Percentiles rank a stretch among this genome's conserved stretches.
Evolutionary conservation across 2,888 invertebrate genomes (phyloP).

Genomic region (Hipparchia sbordonii): DNA sequence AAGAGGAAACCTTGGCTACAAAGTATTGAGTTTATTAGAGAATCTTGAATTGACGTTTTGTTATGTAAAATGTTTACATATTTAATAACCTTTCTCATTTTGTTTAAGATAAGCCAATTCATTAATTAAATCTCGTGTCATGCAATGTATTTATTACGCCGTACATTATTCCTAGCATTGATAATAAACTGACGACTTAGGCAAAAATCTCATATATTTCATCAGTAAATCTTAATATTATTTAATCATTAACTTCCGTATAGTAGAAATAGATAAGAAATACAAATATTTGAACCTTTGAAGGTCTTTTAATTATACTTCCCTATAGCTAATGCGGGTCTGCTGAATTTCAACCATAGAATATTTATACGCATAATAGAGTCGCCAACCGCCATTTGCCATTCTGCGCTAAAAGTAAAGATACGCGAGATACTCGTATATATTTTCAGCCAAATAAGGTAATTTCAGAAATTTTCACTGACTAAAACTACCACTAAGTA

Average conservation of each 20-base stretch:
- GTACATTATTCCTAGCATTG: conserved; percentile 2
- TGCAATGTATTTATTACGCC: not conserved
- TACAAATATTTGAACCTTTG: not conserved
- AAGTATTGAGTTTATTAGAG: no score
- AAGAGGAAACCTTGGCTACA: no score
- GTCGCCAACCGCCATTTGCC: no score
- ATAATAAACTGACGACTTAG: conserved; percentile 20
- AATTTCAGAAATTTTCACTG: no score
- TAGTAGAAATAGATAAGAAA: not conserved
- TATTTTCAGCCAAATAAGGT: no score
- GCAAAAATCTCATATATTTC: conserved; percentile 21
- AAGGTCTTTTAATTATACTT: not conserved
- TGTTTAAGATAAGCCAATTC: not conserved
- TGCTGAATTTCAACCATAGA: no score
- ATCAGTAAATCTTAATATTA: conserved; percentile 8
- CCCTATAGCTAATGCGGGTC: not conserved
- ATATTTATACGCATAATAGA: no score
- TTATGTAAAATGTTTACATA: conserved; percentile 6
- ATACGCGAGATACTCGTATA: no score
- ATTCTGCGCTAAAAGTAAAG: no score
- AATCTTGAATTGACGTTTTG: not conserved
- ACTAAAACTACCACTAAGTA: no score
- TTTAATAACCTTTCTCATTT: conserved; percentile 1
- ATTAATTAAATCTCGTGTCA: not conserved
- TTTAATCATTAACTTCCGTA: not conserved